These are phyloP conservation scores for Coboldia fuscipes DNA, from an alignment of 1,140 invertebrate species.

Conservation along the genomic window DNA sequence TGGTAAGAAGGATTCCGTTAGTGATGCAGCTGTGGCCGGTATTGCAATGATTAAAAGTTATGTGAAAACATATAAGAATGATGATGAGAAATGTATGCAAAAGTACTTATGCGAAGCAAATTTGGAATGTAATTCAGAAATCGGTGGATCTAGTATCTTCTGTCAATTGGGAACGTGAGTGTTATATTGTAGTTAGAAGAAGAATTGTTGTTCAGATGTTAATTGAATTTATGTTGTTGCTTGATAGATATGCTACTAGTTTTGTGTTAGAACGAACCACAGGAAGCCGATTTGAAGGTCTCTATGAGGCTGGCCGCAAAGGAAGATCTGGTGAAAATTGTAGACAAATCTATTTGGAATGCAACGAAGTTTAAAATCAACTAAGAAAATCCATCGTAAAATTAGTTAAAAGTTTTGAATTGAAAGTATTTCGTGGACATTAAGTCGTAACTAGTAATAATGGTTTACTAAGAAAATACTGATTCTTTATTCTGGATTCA, in stretches of 20 bases:
- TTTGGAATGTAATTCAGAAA: slow-evolving; percentile 61
- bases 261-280: slow-evolving; percentile 57
- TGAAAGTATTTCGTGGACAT: too few species aligned
- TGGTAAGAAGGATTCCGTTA: slow-evolving; percentile 63
- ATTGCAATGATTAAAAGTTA: slow-evolving; percentile 77
- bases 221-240: background rate
- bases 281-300: slow-evolving; percentile 48
- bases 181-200: background rate
- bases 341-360: slow-evolving; percentile 55
- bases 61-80: slow-evolving; percentile 57
- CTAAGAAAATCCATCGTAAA: too few species aligned
- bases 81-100: slow-evolving; percentile 56
- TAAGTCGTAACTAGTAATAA: too few species aligned
- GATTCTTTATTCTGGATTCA: too few species aligned
- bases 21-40: slow-evolving; percentile 64
- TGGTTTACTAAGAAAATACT: too few species aligned
- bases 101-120: slow-evolving; percentile 75
- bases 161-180: slow-evolving; percentile 86
- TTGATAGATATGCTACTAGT: slow-evolving; percentile 73
- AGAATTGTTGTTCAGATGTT: slow-evolving; percentile 1
- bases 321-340: slow-evolving; percentile 60
- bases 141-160: slow-evolving; percentile 65
- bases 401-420: too few species aligned
- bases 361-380: slow-evolving; percentile 55
- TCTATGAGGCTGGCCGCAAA: slow-evolving; percentile 61